Evolutionary conservation across 1,140 invertebrate genomes (phyloP).

Genomic region (Ostrea edulis): DNA sequence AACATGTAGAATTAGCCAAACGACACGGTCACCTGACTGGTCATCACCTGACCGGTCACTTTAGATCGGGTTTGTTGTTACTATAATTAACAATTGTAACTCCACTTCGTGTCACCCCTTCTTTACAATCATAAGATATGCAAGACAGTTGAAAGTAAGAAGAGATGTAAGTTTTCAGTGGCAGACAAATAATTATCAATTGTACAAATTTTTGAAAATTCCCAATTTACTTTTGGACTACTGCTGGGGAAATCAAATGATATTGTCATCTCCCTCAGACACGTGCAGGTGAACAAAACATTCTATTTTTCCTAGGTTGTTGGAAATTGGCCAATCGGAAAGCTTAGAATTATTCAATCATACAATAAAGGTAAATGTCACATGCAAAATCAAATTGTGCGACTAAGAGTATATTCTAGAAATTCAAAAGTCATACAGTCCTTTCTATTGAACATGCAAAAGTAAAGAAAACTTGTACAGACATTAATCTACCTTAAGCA

Average conservation of each 20-base stretch:
- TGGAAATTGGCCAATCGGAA: background rate
- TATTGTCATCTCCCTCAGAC: no score
- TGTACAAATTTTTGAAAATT: background rate
- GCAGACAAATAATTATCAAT: no score
- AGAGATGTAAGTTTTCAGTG: background rate
- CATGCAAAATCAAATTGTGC: background rate
- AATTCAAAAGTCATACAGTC: background rate
- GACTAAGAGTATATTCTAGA: background rate
- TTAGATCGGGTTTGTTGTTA: no score
- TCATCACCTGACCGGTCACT: no score
- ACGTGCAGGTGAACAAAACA: no score
- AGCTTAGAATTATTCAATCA: background rate
- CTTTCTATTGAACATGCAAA: background rate
- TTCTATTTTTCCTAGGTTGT: no score
- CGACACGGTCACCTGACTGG: no score
- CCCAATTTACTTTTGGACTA: background rate
- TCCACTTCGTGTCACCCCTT: no score
- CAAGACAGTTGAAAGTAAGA: background rate
- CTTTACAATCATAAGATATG: no score
- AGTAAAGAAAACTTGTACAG: background rate
- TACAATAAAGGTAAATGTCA: background rate
- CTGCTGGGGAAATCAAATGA: no score
- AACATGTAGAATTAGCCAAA: no score
- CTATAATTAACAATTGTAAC: no score
- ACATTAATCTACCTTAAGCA: background rate